Base-by-base conservation (phyloP, 2,797 vertebrate genomes). In the Liparis tanakae region DNA sequence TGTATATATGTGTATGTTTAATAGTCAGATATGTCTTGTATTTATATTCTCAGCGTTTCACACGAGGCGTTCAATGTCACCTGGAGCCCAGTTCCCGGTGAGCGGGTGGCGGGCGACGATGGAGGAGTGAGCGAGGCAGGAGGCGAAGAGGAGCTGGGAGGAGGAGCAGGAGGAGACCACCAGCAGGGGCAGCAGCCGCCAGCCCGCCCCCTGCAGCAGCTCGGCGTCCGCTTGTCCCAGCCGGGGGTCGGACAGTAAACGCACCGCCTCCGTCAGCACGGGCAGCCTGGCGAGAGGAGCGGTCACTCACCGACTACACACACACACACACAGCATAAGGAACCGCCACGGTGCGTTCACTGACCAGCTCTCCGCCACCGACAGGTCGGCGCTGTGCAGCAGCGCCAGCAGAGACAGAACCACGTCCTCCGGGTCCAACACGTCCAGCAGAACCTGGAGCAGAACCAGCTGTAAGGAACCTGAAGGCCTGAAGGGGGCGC, bases 171-270 rank as follows among this genome's bases (percentile, higher is more conserved):
- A 95, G 39, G 85, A 93, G 79, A 97, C 53, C 7, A 97, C 84
- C 91, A 98, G 91, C 75, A 96, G 95, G 2, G 97, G 96, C 30
- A 99, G 88, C 58, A 98, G 88, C n/a, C 70, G 89, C 86, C 95
- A 94, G 71, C 92, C 80, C 4, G 89, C 81, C 50, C 85, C 90
- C 74, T 89, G 88, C 20, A 89, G 75, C 34, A 96, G 79, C 9
- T 94, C 89, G 0, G 82, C 50, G 18, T 88, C 93, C 14, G 78
- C 87, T 53, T 92, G 91, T 58, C 92, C 82, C 53, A 95, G 54
- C 13, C 89, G 88, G 0, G 93, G 91, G 79, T 94, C 85, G 17
- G 92, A 91, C 54, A 99, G 79, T 56, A 96, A 78, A 72, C 85
- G 84, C 82, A 96, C 78, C 33, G 87, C 91, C 76, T 87, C 83